Conservation (phyloP, 2,797 vertebrate genomes). For the Takifugu ocellatus region DNA sequence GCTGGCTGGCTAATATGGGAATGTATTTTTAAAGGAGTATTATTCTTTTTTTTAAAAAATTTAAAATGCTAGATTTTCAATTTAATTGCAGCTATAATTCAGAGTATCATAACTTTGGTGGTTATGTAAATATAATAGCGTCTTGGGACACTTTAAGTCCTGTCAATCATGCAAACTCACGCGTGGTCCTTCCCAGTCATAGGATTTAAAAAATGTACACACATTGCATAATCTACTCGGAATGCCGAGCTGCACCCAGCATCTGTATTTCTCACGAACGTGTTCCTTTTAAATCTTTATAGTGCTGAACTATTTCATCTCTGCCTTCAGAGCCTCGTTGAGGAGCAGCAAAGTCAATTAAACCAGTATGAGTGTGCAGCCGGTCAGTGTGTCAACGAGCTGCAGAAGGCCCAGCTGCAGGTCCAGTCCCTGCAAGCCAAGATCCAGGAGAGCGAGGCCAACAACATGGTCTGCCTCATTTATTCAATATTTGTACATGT, state of each 20-base stretch:
- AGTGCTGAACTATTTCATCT: background rate
- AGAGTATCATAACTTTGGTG: background rate
- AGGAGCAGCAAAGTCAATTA: slow-evolving; percentile 79
- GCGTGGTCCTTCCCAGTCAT: slow-evolving; percentile 1
- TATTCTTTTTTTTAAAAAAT: background rate
- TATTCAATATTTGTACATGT: background rate
- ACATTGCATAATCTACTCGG: slow-evolving; percentile 21
- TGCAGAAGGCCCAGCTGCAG: slow-evolving; percentile 81
- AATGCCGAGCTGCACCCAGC: background rate
- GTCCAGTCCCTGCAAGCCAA: slow-evolving; percentile 82
- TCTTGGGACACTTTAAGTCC: slow-evolving; percentile 13
- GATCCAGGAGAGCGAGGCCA: slow-evolving; percentile 81
- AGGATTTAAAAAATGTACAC: slow-evolving; percentile 20
- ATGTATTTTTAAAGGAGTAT: background rate
- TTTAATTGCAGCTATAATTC: no score
- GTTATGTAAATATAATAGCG: slow-evolving; percentile 38
- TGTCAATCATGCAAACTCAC: slow-evolving; percentile 32
- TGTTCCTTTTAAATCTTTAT: slow-evolving; percentile 3
- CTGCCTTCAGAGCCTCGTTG: slow-evolving; percentile 73
- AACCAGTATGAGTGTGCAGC: slow-evolving; percentile 75
- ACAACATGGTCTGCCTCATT: slow-evolving; percentile 81
- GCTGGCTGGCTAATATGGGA: slow-evolving; percentile 33
- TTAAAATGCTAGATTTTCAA: no score
- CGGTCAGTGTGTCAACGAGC: slow-evolving; percentile 72
- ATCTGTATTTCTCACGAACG: slow-evolving; percentile 19